Percentiles rank a stretch among this genome's conserved stretches.
Conservation (phyloP, 2,888 invertebrate genomes). For the Scrobipalpa costella region DNA sequence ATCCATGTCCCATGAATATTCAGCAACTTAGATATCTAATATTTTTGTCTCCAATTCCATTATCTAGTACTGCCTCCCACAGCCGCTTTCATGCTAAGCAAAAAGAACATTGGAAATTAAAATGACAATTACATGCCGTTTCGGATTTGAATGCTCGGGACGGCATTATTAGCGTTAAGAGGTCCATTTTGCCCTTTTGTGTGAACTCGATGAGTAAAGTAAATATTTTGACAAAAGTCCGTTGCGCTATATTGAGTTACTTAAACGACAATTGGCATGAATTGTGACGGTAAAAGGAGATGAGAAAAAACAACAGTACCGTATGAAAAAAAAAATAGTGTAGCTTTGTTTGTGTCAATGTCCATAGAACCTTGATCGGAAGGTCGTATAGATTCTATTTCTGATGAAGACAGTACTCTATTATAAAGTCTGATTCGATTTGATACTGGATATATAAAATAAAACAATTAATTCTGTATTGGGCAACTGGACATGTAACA, state of each 20-base stretch:
- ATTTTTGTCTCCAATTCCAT: neutral
- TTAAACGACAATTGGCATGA: slow-evolving; percentile 63
- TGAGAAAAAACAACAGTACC: slow-evolving; percentile 46
- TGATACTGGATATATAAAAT: no score
- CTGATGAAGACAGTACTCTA: no score
- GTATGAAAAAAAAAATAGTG: neutral
- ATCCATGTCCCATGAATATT: no score
- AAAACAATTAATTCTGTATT: no score
- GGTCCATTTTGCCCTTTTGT: slow-evolving; percentile 69
- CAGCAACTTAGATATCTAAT: no score
- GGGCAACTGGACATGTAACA: neutral
- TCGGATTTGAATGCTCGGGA: slow-evolving; percentile 57
- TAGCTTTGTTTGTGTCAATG: no score
- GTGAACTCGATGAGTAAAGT: slow-evolving; percentile 58
- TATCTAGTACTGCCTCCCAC: neutral
- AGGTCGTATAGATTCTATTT: no score
- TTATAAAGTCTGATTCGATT: no score
- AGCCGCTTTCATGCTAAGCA: no score
- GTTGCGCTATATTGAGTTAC: slow-evolving; percentile 74
- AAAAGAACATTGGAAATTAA: slow-evolving; percentile 60
- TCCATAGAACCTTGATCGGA: no score
- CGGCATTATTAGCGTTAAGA: slow-evolving; percentile 72
- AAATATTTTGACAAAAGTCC: slow-evolving; percentile 79
- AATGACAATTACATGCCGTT: slow-evolving; percentile 68
- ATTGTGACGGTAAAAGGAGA: slow-evolving; percentile 49